Percentiles rank a stretch among this genome's conserved stretches.
Conservation (phyloP, 1,140 invertebrate species). For the Brachystomella parvula region DNA sequence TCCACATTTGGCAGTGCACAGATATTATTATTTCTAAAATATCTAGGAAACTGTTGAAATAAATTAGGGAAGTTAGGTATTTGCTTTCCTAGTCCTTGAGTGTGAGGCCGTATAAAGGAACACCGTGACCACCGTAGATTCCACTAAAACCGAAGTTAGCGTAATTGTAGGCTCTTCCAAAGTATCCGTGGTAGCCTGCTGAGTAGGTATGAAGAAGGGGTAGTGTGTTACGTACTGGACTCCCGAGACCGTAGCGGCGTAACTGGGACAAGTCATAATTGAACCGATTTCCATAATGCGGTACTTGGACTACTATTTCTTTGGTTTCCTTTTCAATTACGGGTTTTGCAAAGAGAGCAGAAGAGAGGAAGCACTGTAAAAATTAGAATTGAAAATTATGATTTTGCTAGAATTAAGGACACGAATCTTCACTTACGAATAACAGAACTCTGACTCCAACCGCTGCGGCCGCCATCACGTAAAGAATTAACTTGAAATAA, state of each 20-base stretch:
- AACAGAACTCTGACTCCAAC: too few species aligned
- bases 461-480: too few species aligned
- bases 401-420: too few species aligned
- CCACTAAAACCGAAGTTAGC: constrained; percentile 1
- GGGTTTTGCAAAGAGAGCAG: too few species aligned
- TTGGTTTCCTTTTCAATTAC: too few species aligned
- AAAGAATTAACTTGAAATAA: too few species aligned
- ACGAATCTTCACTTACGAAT: too few species aligned
- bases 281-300: too few species aligned
- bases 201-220: background rate
- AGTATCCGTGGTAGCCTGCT: constrained; percentile 2
- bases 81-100: background rate
- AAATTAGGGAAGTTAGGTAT: background rate
- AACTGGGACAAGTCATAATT: background rate
- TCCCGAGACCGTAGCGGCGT: background rate
- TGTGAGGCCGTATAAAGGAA: background rate
- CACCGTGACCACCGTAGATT: background rate
- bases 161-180: constrained; percentile 1
- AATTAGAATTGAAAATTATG: too few species aligned
- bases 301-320: too few species aligned
- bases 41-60: background rate
- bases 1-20: background rate
- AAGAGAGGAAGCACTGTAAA: too few species aligned
- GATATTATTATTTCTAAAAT: background rate
- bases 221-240: background rate